Percentiles rank a stretch among this genome's conserved stretches.
Conservation (phyloP, 1,140 invertebrate species). For the Drosophila obscura region DNA sequence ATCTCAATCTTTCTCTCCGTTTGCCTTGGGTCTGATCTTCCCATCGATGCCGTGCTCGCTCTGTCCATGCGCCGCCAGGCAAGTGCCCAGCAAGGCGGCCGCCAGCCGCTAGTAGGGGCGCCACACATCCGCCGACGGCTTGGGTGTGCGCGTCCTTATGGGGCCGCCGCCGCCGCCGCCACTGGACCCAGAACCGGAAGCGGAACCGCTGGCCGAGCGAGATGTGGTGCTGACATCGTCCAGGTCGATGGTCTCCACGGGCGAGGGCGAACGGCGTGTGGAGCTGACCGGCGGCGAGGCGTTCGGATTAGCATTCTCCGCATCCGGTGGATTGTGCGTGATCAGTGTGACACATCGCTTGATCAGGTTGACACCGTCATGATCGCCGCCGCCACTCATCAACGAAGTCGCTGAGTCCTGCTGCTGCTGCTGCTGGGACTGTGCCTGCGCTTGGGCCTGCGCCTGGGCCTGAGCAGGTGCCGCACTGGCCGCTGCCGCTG, state of each 20-base stretch:
- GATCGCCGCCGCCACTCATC: conserved; percentile 9
- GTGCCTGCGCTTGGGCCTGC: background rate
- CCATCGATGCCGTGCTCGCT: background rate
- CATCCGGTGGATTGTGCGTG: conserved; percentile 74
- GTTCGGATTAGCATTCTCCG: conserved; percentile 78
- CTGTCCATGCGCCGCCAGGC: conserved; percentile 55
- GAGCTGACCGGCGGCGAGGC: conserved; percentile 81
- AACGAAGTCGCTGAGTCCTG: conserved; percentile 4
- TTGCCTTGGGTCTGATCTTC: background rate
- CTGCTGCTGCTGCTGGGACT: background rate
- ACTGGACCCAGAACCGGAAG: conserved; percentile 19
- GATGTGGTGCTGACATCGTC: conserved; percentile 81
- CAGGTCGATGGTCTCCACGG: conserved; percentile 79
- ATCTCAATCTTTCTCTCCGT: too few relatives aligned
- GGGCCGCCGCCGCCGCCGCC: conserved; percentile 49
- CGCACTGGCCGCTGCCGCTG: conserved; percentile 33
- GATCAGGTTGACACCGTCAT: conserved; percentile 73
- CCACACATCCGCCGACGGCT: conserved; percentile 80
- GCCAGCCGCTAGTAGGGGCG: conserved; percentile 84
- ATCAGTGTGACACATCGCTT: conserved; percentile 79
- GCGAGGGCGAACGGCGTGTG: conserved; percentile 71
- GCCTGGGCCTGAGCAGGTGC: conserved; percentile 6
- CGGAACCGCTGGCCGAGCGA: conserved; percentile 62
- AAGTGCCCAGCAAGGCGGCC: conserved; percentile 75
- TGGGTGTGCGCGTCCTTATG: conserved; percentile 77